Conservation (phyloP, 2,888 invertebrate species). For the Meganola albula region DNA sequence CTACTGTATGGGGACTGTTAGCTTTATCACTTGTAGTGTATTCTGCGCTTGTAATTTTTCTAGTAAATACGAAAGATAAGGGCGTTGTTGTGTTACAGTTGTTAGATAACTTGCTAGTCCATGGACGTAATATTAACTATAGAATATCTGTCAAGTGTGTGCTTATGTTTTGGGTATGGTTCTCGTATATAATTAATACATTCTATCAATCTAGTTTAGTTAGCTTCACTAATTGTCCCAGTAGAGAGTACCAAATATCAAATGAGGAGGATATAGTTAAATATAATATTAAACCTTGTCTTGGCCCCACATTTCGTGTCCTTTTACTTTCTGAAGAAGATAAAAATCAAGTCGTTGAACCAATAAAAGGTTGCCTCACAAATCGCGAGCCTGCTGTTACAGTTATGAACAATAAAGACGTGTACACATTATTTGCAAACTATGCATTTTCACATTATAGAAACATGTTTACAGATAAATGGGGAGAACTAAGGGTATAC, state of each 20-base stretch:
- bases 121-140: constrained; percentile 25
- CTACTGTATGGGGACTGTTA: constrained; percentile 36
- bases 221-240: constrained; percentile 37
- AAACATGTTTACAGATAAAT: constrained; percentile 14
- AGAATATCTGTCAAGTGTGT: constrained; percentile 23
- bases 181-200: constrained; percentile 37
- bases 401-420: constrained; percentile 8
- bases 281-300: constrained; percentile 20
- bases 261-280: constrained; percentile 31
- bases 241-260: constrained; percentile 38
- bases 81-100: constrained; percentile 29
- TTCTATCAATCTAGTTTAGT: constrained; percentile 42
- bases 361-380: constrained; percentile 17
- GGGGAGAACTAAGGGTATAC: constrained; percentile 16
- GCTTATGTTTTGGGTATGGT: constrained; percentile 39
- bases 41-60: constrained; percentile 25
- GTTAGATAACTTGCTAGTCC: constrained; percentile 35
- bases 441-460: constrained; percentile 15
- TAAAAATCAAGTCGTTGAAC: no score
- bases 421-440: constrained; percentile 15
- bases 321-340: no score
- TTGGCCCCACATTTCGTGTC: no score
- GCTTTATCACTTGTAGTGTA: constrained; percentile 27
- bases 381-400: constrained; percentile 9
- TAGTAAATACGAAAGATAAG: constrained; percentile 28